Conservation (phyloP, 2,797 vertebrate genomes). For the Lacerta bilineata region DNA sequence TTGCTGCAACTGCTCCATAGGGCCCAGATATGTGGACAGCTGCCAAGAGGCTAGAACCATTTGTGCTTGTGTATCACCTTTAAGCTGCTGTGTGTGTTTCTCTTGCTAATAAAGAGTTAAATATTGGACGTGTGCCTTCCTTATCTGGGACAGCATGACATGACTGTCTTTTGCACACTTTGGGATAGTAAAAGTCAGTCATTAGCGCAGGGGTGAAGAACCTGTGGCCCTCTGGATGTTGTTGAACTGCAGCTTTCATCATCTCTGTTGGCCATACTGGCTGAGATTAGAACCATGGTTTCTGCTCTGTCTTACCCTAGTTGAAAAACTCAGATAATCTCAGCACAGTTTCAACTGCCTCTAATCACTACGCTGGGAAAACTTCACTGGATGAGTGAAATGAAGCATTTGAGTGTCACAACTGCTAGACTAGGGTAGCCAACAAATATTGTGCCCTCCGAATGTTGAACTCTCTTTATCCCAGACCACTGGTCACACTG, state of each 20-base stretch:
- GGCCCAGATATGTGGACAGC: background rate
- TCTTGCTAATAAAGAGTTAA: no score
- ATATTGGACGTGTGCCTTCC: no score
- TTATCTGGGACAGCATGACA: no score
- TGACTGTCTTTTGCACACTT: conserved; percentile 28
- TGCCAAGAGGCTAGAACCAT: no score
- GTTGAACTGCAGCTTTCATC: background rate
- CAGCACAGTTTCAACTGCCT: background rate
- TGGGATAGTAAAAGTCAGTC: background rate
- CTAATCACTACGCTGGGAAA: background rate
- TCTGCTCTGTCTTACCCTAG: background rate
- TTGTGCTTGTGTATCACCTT: no score
- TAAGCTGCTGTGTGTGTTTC: no score
- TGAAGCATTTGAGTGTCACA: background rate
- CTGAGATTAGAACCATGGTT: background rate
- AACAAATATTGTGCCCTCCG: no score
- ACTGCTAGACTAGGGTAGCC: no score
- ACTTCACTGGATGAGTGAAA: background rate
- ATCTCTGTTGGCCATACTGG: background rate
- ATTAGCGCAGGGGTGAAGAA: background rate
- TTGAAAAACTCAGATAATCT: conserved; percentile 3
- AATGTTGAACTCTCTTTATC: no score
- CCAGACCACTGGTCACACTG: no score
- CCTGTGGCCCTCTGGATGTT: no score
- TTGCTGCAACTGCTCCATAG: no score